Conservation (phyloP, 2,113 vertebrate genomes). For the Meleagris gallopavo region DNA sequence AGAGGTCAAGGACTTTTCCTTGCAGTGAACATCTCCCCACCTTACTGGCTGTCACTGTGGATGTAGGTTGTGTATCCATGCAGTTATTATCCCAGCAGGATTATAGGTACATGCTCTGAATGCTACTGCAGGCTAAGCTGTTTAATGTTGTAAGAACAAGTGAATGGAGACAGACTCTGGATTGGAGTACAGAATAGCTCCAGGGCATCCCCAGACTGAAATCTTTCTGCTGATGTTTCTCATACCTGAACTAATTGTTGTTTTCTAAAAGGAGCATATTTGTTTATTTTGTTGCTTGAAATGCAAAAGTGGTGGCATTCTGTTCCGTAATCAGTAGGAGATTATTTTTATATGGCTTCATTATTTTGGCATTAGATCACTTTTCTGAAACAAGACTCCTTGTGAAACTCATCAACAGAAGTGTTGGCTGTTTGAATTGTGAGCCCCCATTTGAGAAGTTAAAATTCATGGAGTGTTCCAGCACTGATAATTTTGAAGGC, state of each 20-base stretch:
- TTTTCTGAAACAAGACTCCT: no score
- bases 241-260: not conserved
- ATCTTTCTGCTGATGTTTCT: not conserved
- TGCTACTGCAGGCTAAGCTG: not conserved
- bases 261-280: not conserved
- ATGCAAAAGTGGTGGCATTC: not conserved
- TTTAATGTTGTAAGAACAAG: not conserved
- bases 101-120: constrained; percentile 18
- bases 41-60: not conserved
- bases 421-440: not conserved
- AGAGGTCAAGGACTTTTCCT: constrained; percentile 25
- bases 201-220: not conserved
- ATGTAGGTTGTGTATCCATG: constrained; percentile 31
- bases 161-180: not conserved
- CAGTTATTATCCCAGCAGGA: constrained; percentile 14
- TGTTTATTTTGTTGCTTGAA: not conserved
- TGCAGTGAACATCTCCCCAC: not conserved
- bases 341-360: not conserved
- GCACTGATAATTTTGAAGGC: not conserved
- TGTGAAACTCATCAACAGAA: no score
- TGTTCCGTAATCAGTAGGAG: not conserved
- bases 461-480: not conserved
- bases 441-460: not conserved
- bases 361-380: not conserved
- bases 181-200: not conserved